Percentiles rank a stretch among this genome's conserved stretches.
phyloP scores from a whole-genome alignment of 2,888 invertebrate species.

The Atrina japonica region DNA sequence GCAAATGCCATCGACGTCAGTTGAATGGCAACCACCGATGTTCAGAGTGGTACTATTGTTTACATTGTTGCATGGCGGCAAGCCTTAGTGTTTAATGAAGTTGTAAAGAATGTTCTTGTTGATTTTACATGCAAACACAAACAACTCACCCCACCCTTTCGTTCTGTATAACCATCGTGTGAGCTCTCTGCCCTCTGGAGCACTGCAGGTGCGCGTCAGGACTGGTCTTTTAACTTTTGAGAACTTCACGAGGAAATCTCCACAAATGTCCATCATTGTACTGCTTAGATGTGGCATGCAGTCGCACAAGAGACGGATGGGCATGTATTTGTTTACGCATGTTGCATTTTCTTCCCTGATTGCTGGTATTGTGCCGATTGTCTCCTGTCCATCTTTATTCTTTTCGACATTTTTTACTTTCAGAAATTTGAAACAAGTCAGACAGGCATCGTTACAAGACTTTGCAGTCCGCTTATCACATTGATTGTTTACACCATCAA shows the following conservation, averaged over 20 bases:
- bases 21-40: too few relatives aligned
- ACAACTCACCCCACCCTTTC: slow-evolving; percentile 27
- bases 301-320: neutral
- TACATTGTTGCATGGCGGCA: too few relatives aligned
- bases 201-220: slow-evolving; percentile 9
- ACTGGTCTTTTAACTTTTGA: too few relatives aligned
- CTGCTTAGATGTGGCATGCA: slow-evolving; percentile 9
- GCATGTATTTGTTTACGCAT: neutral
- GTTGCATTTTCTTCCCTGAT: neutral
- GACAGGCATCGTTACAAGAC: neutral
- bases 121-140: too few relatives aligned
- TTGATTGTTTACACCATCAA: too few relatives aligned
- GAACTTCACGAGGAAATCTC: slow-evolving; percentile 14
- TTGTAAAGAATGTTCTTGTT: too few relatives aligned
- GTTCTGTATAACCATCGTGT: slow-evolving; percentile 24
- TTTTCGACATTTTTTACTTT: neutral
- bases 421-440: slow-evolving; percentile 9
- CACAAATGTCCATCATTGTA: slow-evolving; percentile 20
- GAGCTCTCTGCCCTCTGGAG: slow-evolving; percentile 17
- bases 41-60: too few relatives aligned
- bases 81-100: too few relatives aligned
- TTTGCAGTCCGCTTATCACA: too few relatives aligned
- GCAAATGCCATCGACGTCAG: too few relatives aligned
- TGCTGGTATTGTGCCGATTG: neutral
- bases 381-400: neutral